Evolutionary conservation across 2,113 vertebrate species (phyloP), one percentile per base, ranked within the genome.

Genomic region (Mustelus asterias): DNA sequence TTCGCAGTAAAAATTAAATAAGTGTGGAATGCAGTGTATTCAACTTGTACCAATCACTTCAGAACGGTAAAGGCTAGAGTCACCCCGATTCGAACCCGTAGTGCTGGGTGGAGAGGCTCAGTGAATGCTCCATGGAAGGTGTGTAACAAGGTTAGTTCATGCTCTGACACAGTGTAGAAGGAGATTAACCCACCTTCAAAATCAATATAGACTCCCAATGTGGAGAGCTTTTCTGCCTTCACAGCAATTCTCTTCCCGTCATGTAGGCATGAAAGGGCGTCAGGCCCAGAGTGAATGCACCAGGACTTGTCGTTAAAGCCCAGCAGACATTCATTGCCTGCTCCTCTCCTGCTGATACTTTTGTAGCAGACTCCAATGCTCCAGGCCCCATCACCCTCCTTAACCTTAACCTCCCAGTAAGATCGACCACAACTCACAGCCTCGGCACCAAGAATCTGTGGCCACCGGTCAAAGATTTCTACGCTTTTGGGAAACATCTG

Each of bases 401-500:
- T 95, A 6, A 95, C 26, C 67, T 95, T 10, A 4, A 95, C n/a
- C 94, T 95, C 94, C 94, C 94, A 95, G 69, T 95, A 95, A 70
- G 41, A 72, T 16, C 69, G 94, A 69, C 94, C 94, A 44, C 4
- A 72, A 37, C 94, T 95, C 94, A 95, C 94, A 54, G 67, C 69
- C 94, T 95, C 8, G 10, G 24, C 70, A 13, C 67, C 67, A 29
- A 95, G 94, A 26, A 95, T 18, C 69, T 95, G 94, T 29, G 94
- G 94, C 67, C 67, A 95, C 11, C 67, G 69, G 69, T 95, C 94
- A 95, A 95, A 95, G 24, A 65, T 95, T 0, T 95, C 37, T 14
- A 44, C 3, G 11, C 65, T 95, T 70, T 48, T 72, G 9, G 69
- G 94, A 96, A 97, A 97, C 95, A 95, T 65, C 97, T 98, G 97